phyloP scores from a whole-genome alignment of 2,797 vertebrate species.

The Sebastes dallii region DNA sequence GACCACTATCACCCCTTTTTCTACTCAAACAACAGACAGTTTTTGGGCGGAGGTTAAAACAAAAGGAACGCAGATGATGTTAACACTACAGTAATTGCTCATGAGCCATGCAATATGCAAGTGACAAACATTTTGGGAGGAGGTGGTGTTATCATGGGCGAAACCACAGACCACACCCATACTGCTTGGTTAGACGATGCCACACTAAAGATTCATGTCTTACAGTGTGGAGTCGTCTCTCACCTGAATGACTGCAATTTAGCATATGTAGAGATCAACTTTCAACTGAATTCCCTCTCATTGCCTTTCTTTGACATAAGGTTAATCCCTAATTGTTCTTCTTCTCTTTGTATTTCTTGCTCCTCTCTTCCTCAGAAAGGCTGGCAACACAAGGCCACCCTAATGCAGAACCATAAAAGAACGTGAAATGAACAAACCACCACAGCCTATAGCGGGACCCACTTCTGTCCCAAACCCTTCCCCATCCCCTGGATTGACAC shows the following conservation, averaged over 20 bases:
- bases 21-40: not conserved
- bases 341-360: not conserved
- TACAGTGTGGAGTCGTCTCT: not conserved
- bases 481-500: conserved; percentile 96
- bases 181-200: conserved; percentile 37
- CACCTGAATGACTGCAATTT: not conserved
- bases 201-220: conserved; percentile 13
- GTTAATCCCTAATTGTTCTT: not conserved
- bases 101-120: not conserved
- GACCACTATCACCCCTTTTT: not conserved
- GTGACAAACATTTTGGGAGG: conserved; percentile 32
- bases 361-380: conserved; percentile 61
- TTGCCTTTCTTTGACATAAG: not conserved
- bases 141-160: conserved; percentile 63
- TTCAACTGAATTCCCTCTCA: not conserved
- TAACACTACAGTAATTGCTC: not conserved
- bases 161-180: conserved; percentile 73
- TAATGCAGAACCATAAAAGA: conserved; percentile 97
- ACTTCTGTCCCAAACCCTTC: conserved; percentile 93
- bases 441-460: conserved; percentile 98
- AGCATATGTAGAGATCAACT: not conserved
- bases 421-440: conserved; percentile 99
- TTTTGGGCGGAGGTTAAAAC: not conserved
- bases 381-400: conserved; percentile 89
- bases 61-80: not conserved